Evolutionary conservation across 1,140 invertebrate species (phyloP).

Genomic region (Thaumetopoea pityocampa): DNA sequence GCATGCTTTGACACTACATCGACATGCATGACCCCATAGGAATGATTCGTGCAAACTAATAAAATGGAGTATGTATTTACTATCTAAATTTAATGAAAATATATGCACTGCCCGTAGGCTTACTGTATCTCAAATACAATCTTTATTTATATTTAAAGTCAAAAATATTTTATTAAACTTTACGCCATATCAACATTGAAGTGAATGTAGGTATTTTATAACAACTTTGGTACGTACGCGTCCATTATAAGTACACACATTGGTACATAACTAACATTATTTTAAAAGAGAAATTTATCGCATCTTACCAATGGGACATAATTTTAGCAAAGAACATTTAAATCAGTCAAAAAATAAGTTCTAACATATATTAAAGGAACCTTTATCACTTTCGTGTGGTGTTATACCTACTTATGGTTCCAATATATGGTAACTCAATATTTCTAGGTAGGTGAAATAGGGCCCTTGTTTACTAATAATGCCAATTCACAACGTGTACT

Average conservation of each 20-base stretch:
- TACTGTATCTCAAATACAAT: constrained; percentile 20
- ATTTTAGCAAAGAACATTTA: constrained; percentile 28
- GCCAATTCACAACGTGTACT: constrained; percentile 13
- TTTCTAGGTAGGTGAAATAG: constrained; percentile 10
- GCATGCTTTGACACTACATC: no score
- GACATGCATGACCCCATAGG: constrained; percentile 44
- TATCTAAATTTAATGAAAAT: constrained; percentile 30
- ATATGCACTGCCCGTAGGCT: constrained; percentile 30
- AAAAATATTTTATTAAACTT: constrained; percentile 14
- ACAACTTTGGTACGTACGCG: constrained; percentile 7
- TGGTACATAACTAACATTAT: constrained; percentile 1
- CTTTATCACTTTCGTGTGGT: constrained; percentile 12
- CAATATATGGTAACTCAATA: constrained; percentile 3
- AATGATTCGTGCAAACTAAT: constrained; percentile 76
- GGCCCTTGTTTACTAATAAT: constrained; percentile 7
- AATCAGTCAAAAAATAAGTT: constrained; percentile 38
- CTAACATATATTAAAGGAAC: constrained; percentile 15
- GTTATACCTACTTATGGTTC: constrained; percentile 6
- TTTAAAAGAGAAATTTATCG: constrained; percentile 20
- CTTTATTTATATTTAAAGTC: constrained; percentile 7
- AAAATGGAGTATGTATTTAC: constrained; percentile 49
- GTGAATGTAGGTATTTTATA: constrained; percentile 13
- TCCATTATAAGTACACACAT: background rate
- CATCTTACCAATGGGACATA: constrained; percentile 14
- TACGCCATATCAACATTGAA: constrained; percentile 16